Percentiles rank a stretch among this genome's conserved stretches.
These are phyloP conservation scores for Dasyprocta punctata DNA, from an alignment of 2,113 vertebrate genomes.

Conservation along the genomic window DNA sequence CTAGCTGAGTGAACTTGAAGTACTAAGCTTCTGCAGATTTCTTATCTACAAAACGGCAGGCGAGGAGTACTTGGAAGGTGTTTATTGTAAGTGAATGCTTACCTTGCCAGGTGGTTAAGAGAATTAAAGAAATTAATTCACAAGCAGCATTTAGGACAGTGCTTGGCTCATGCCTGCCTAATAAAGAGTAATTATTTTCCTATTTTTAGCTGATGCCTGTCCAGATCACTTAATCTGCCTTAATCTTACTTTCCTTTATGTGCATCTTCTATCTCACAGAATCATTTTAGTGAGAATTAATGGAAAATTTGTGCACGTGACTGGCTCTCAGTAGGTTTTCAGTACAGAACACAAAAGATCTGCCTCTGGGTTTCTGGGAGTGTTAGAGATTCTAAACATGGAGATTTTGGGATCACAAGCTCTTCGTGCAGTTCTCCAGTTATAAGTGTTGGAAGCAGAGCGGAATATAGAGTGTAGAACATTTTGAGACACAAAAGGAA, in stretches of 20 bases:
- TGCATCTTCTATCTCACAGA: neutral
- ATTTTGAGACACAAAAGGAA: neutral
- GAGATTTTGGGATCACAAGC: neutral
- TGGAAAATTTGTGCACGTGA: neutral
- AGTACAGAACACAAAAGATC: neutral
- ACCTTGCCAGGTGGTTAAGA: neutral
- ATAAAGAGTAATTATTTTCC: neutral
- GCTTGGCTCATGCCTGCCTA: neutral
- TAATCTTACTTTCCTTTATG: neutral
- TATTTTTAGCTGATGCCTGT: neutral
- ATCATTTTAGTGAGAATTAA: neutral
- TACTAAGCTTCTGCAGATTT: neutral
- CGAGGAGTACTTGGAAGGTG: neutral
- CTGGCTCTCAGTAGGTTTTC: neutral
- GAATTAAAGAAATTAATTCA: constrained; percentile 13
- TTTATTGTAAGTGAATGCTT: neutral
- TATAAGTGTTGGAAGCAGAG: neutral
- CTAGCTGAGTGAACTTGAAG: neutral
- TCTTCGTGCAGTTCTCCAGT: neutral
- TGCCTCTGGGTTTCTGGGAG: neutral
- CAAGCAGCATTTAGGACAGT: neutral
- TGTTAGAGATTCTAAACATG: neutral
- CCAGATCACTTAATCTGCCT: neutral
- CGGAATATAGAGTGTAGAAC: neutral
- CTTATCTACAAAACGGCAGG: neutral